Evolutionary conservation across 2,113 vertebrate species (phyloP).

Genomic region (Pomatorhinus ruficollis): DNA sequence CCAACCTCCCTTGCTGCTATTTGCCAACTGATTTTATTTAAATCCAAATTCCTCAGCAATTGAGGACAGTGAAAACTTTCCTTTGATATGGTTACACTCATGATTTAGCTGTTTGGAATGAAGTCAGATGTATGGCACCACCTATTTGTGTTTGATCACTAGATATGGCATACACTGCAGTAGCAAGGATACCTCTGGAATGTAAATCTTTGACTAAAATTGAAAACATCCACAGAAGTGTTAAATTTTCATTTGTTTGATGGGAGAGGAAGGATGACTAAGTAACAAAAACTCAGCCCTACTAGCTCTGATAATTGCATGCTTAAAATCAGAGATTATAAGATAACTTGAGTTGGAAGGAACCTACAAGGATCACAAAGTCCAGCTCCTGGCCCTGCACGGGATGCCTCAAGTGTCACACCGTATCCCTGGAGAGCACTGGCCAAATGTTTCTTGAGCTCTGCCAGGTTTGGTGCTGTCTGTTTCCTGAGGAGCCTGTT

Average conservation of each 20-base stretch:
- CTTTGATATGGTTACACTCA: constrained; percentile 5
- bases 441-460: background rate
- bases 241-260: background rate
- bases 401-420: background rate
- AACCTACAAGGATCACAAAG: no score
- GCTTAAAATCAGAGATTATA: background rate
- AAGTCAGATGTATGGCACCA: background rate
- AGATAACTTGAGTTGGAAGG: background rate
- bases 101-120: background rate
- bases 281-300: background rate
- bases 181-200: background rate
- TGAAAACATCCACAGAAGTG: background rate
- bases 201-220: background rate
- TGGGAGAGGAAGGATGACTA: background rate
- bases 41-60: constrained; percentile 1
- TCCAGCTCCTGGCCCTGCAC: no score
- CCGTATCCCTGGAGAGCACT: background rate
- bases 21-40: constrained; percentile 32
- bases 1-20: background rate
- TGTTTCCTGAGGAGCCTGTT: background rate
- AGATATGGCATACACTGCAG: background rate
- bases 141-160: background rate
- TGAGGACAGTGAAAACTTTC: background rate
- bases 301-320: background rate
- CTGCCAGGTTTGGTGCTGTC: background rate